phyloP scores from a whole-genome alignment of 2,113 vertebrate species.

The Astur gentilis region DNA sequence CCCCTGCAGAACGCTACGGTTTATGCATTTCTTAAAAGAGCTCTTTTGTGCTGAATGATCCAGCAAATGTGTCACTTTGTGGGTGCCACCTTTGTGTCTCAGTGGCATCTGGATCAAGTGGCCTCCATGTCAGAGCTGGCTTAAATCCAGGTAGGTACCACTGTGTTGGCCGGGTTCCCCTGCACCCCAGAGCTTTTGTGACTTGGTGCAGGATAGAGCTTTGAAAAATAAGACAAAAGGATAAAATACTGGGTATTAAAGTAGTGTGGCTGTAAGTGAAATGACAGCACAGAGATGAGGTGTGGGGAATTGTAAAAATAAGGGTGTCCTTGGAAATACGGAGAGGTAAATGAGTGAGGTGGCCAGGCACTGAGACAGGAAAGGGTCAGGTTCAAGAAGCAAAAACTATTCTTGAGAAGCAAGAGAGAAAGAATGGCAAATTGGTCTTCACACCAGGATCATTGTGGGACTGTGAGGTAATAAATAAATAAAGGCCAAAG shows the following conservation, averaged over 20 bases:
- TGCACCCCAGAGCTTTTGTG: background rate
- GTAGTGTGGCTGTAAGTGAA: background rate
- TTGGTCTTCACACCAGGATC: background rate
- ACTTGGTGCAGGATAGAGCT: background rate
- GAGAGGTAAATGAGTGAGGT: background rate
- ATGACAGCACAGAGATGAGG: background rate
- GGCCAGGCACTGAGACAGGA: background rate
- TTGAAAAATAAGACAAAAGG: background rate
- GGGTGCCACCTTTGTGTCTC: background rate
- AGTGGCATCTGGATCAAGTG: background rate
- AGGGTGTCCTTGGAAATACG: background rate
- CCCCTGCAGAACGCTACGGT: background rate
- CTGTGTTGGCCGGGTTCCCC: accelerated
- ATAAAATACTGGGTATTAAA: background rate
- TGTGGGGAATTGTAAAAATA: background rate
- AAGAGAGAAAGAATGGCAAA: background rate
- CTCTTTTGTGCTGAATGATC: background rate
- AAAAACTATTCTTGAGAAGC: background rate
- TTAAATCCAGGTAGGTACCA: background rate
- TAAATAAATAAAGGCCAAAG: conserved; percentile 57
- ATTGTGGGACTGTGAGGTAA: background rate
- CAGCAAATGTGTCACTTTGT: background rate
- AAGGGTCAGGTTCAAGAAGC: background rate
- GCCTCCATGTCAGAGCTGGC: background rate
- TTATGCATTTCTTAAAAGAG: background rate